Evolutionary conservation across 2,797 vertebrate genomes (phyloP).

Genomic region (Eurystomus glaucurus): DNA sequence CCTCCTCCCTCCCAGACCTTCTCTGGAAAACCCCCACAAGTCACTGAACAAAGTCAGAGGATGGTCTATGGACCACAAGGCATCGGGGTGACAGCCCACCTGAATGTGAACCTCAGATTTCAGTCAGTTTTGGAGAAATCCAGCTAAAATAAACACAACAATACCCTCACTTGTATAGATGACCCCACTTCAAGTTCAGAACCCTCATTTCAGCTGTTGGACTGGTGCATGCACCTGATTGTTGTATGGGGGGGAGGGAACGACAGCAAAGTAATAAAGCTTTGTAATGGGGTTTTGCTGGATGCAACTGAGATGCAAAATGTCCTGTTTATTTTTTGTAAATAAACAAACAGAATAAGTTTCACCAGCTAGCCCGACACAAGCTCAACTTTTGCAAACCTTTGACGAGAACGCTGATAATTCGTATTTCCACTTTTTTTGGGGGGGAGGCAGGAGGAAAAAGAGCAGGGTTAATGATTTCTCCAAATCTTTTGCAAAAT

Average conservation of each 20-base stretch:
- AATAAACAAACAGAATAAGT: not conserved
- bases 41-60: not conserved
- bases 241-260: not conserved
- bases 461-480: slow-evolving; percentile 41
- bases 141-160: not conserved
- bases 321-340: not conserved
- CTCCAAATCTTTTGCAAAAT: slow-evolving; percentile 55
- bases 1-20: not conserved
- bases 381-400: not conserved
- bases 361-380: not conserved
- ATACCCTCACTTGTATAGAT: rapidly evolving
- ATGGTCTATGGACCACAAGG: not conserved
- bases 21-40: not conserved
- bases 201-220: not conserved
- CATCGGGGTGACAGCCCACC: not conserved
- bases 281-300: not conserved
- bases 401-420: slow-evolving; percentile 36
- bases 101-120: not conserved
- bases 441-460: not conserved
- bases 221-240: not conserved
- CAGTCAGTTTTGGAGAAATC: not conserved
- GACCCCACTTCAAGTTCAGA: not conserved
- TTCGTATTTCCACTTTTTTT: slow-evolving; percentile 33
- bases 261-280: not conserved
- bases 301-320: slow-evolving; percentile 7